These are phyloP conservation scores for Cyclophora punctaria DNA, from an alignment of 2,888 invertebrate genomes.

Conservation along the genomic window DNA sequence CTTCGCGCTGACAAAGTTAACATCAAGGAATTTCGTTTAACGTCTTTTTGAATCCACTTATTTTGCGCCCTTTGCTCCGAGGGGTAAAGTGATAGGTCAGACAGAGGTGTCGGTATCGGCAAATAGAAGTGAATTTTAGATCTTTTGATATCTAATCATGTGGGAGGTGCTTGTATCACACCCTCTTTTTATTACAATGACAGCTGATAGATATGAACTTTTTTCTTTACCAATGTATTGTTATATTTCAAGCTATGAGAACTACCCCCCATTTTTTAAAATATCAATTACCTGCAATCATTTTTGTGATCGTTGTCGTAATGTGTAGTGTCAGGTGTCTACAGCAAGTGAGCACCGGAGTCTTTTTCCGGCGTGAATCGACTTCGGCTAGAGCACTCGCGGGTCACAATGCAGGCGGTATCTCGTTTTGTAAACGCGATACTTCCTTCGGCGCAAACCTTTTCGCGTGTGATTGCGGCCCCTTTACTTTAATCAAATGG, in stretches of 20 bases:
- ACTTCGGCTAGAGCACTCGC: slow-evolving; percentile 46
- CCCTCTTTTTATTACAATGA: slow-evolving; percentile 24
- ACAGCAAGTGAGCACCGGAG: slow-evolving; percentile 44
- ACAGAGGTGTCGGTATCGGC: slow-evolving; percentile 22
- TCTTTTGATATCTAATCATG: slow-evolving; percentile 27
- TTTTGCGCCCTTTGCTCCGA: slow-evolving; percentile 6
- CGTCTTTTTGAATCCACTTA: slow-evolving; percentile 4
- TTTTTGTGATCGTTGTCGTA: slow-evolving; percentile 27
- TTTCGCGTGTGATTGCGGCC: slow-evolving; percentile 67
- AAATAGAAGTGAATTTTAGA: slow-evolving; percentile 19
- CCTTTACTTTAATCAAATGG: slow-evolving; percentile 72
- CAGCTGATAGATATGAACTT: slow-evolving; percentile 14
- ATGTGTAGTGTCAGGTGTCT: slow-evolving; percentile 43
- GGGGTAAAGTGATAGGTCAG: slow-evolving; percentile 17
- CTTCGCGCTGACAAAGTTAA: slow-evolving; percentile 19
- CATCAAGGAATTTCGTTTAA: slow-evolving; percentile 8
- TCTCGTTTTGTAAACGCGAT: slow-evolving; percentile 71
- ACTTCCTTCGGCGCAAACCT: slow-evolving; percentile 66
- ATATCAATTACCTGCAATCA: slow-evolving; percentile 45
- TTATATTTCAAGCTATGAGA: too few species aligned
- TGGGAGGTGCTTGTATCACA: slow-evolving; percentile 27
- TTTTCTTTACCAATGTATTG: too few species aligned
- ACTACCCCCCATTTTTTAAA: slow-evolving; percentile 26
- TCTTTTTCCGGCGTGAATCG: slow-evolving; percentile 55
- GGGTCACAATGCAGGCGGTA: slow-evolving; percentile 64